Percentiles rank a stretch among this genome's conserved stretches.
These are phyloP conservation scores for Tretioscincus oriximinensis DNA, from an alignment of 2,113 vertebrate genomes.

Conservation along the genomic window DNA sequence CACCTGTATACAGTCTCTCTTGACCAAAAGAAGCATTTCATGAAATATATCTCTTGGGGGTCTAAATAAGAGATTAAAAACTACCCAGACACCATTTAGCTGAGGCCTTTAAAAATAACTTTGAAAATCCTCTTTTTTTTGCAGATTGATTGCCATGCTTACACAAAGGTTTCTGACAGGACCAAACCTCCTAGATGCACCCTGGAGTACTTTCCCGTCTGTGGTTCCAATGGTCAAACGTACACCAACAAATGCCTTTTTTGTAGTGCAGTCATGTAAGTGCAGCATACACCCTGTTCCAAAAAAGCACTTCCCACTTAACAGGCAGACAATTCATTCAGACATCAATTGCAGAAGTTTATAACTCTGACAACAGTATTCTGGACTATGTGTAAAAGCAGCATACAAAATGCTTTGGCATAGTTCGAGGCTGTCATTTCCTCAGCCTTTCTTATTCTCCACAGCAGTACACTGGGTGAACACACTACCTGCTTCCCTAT, in stretches of 20 bases:
- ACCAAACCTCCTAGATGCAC: slow-evolving; percentile 4
- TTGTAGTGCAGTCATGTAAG: slow-evolving; percentile 7
- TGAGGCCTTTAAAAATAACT: not conserved
- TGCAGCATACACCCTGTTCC: not conserved
- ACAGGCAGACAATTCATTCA: not conserved
- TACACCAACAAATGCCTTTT: slow-evolving; percentile 12
- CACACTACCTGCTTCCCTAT: not conserved
- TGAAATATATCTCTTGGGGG: not conserved
- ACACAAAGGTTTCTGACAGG: not conserved
- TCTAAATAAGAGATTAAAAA: not conserved
- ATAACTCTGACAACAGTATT: not conserved
- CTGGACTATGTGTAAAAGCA: not conserved
- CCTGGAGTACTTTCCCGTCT: not conserved
- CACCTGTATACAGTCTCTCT: too few species aligned
- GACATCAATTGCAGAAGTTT: not conserved
- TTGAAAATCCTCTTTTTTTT: not conserved
- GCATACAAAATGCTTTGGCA: too few species aligned
- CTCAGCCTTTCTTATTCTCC: not conserved
- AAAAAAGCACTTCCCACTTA: not conserved
- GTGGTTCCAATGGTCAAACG: slow-evolving; percentile 4
- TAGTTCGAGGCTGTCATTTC: not conserved
- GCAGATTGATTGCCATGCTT: slow-evolving; percentile 8
- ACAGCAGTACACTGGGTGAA: not conserved
- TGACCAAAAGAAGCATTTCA: not conserved
- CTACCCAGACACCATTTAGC: not conserved